Base-by-base conservation (phyloP, 2,113 vertebrate genomes). In the Microcebus griseorufus region DNA sequence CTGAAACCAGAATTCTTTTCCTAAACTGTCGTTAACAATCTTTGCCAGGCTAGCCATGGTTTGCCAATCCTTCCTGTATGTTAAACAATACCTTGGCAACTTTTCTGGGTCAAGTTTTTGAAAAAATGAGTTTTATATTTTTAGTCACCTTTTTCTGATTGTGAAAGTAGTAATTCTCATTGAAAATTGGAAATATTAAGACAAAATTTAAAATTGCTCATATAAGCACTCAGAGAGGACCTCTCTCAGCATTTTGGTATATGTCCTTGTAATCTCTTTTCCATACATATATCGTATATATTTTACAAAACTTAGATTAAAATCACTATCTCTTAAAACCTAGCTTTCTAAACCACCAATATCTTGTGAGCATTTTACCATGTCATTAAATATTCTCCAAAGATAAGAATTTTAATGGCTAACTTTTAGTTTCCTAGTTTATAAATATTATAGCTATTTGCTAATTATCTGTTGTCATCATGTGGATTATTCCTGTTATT, bases 401-500 rank as follows among this genome's bases (percentile, higher is more conserved):
- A 45, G 6, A 62, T 3, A 34, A 2, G 23, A 39, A 81, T 81
- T 81, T 92, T 87, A 92, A 48, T 53, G 17, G 39, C 11, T 92
- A 18, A 53, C 7, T 76, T 64, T 64, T 65, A 39, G 29, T 79
- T 87, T 87, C 16, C 48, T 73, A 25, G 34, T 82, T 81, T 73
- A 86, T 60, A 73, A 87, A 91, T 85, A 65, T 23, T 51, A 37
- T 4, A 34, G 27, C 18, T 51, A 39, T 53, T 81, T 94, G 48
- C 76, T 80, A 48, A 88, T 37, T 80, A 39, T 97, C 22, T 23
- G 11, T 22, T 89, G 37, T 81, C 75, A n/a, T 55, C 55, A 51
- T 76, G 27, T 60, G n/a, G 87, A 73, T 84, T 88, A 58, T 81
- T 92, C 62, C 42, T 93, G 65, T 45, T 95, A 89, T 72, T 92